phyloP scores from a whole-genome alignment of 1,140 invertebrate genomes.

The Parasteatoda tepidariorum region DNA sequence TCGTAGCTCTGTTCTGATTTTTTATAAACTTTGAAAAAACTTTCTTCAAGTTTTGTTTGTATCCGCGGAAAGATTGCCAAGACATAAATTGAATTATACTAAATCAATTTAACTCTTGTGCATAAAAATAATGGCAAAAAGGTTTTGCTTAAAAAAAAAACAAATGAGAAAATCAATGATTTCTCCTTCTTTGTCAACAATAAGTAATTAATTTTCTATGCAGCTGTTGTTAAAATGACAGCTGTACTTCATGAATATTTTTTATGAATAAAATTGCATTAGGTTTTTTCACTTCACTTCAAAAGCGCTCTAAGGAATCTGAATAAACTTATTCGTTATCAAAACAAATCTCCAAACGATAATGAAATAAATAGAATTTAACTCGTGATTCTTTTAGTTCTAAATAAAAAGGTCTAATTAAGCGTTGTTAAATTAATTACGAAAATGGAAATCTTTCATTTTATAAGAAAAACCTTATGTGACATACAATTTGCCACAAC shows the following conservation, averaged over 20 bases:
- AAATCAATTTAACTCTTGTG: slow-evolving; percentile 25
- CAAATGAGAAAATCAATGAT: slow-evolving; percentile 31
- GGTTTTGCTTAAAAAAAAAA: slow-evolving; percentile 2
- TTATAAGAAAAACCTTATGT: not conserved
- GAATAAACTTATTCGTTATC: not conserved
- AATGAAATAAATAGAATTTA: not conserved
- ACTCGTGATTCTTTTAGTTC: not conserved
- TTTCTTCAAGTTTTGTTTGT: not conserved
- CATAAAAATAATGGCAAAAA: not conserved
- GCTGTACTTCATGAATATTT: not conserved
- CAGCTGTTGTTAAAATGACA: slow-evolving; percentile 36
- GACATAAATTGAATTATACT: slow-evolving; percentile 31
- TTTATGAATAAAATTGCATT: not conserved
- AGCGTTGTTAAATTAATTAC: not conserved
- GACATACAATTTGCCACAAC: not conserved
- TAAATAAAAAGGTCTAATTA: not conserved
- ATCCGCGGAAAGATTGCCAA: not conserved
- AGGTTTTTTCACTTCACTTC: not conserved
- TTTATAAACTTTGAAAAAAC: not conserved
- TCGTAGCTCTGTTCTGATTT: not conserved
- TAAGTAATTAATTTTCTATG: slow-evolving; percentile 45
- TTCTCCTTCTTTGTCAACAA: slow-evolving; percentile 35
- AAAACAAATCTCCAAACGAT: not conserved
- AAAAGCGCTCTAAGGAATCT: not conserved
- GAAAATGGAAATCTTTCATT: not conserved